These are phyloP conservation scores for Drosophila sulfurigaster DNA, from an alignment of 1,140 invertebrate genomes.

Conservation along the genomic window DNA sequence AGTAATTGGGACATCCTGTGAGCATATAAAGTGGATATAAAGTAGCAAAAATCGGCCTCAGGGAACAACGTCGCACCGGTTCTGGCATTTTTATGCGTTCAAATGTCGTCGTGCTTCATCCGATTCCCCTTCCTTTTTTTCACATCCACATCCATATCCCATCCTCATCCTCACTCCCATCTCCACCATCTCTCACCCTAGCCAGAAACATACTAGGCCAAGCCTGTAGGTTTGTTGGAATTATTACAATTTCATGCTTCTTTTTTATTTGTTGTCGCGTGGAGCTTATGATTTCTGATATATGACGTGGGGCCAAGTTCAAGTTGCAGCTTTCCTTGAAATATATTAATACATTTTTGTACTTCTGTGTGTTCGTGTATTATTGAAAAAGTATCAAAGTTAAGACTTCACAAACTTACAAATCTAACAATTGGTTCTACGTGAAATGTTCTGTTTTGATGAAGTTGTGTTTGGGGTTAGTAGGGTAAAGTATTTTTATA, in stretches of 20 bases:
- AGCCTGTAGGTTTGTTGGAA: constrained; percentile 56
- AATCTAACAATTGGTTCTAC: not conserved
- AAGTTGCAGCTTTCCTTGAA: constrained; percentile 55
- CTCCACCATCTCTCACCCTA: not conserved
- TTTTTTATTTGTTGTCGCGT: constrained; percentile 78
- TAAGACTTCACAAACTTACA: not conserved
- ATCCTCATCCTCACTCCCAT: not conserved
- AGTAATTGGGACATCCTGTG: constrained; percentile 83
- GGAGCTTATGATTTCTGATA: constrained; percentile 83
- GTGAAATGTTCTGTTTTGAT: too few relatives aligned
- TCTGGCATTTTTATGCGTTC: constrained; percentile 80
- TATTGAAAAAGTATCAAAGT: constrained; percentile 63
- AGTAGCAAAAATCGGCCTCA: constrained; percentile 75
- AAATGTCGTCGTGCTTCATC: constrained; percentile 81
- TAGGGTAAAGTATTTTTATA: too few relatives aligned
- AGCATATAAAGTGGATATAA: constrained; percentile 84
- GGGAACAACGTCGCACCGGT: constrained; percentile 66
- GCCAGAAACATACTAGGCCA: constrained; percentile 2
- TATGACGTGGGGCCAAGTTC: constrained; percentile 69
- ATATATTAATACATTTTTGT: constrained; percentile 75
- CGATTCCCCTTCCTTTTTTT: constrained; percentile 20
- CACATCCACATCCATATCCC: not conserved
- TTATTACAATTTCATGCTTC: constrained; percentile 83
- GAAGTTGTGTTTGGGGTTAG: too few relatives aligned
- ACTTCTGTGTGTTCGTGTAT: not conserved